Evolutionary conservation across 2,888 invertebrate species (phyloP), one percentile per base, ranked within the genome.

Genomic region (Odontomyia ornata): DNA sequence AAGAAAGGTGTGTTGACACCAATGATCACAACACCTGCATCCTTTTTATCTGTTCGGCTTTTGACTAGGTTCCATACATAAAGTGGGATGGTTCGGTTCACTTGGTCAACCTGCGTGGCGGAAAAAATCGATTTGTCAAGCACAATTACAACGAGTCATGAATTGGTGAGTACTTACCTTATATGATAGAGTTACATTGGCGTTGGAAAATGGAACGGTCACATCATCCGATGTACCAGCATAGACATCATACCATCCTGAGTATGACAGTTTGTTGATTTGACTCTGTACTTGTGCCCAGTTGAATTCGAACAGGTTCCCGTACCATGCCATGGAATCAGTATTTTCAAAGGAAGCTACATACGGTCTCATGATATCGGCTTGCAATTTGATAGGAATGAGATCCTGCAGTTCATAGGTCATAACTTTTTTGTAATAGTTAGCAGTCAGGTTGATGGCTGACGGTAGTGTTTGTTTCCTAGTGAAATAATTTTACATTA

Each of bases 1-100:
- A 69, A 69, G n/a, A 69, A 69, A 21, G 69, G 69, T 7, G 69
- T 43, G 21, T 69, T 69, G 9, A 69, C 69, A 15, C 69, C 69
- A 13, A 69, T 47, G 11, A 69, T 69, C 13, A 69, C 69, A 5
- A 69, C 69, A 1, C 28, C 69, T 4, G 18, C 27, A 15, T 28
- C 30, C 28, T 69, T 30, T 30, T 47, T 46, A 15, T 69, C 30
- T n/a, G 28, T 21, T n/a, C 18, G n/a, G 9, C 23, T 69, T 18
- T 69, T 69, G 9, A 69, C 69, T 11, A 46, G 25, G 27, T 47
- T 69, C 69, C 69, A 69, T 1, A 69, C 69, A 15, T 69, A 69
- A 1, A 69, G 46, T 23, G 69, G 69, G n/a, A 69, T 25, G 1
- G 69, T 69, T 25, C 47, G 46, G 7, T 21, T 69, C 47, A 47